phyloP scores from a whole-genome alignment of 2,888 invertebrate species.

The Cryptocephalus primarius region DNA sequence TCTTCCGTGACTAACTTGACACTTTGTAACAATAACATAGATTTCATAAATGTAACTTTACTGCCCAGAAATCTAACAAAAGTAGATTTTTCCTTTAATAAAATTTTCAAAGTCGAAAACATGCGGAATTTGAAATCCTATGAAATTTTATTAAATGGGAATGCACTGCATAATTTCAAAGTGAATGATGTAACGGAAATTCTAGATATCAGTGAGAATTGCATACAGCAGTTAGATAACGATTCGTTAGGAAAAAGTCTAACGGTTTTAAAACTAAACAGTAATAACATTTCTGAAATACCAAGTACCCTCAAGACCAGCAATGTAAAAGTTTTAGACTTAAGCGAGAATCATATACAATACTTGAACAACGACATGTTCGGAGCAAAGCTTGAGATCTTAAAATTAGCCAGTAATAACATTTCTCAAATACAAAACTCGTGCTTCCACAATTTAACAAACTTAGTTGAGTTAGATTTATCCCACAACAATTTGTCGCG shows the following conservation, averaged over 20 bases:
- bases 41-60: not conserved
- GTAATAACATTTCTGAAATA: slow-evolving; percentile 1
- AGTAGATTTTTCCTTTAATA: not conserved
- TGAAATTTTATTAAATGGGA: too few relatives aligned
- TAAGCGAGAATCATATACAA: slow-evolving; percentile 1
- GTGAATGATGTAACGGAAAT: not conserved
- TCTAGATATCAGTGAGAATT: not conserved
- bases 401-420: slow-evolving; percentile 1
- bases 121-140: too few relatives aligned
- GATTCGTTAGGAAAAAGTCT: slow-evolving; percentile 1
- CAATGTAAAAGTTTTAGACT: not conserved
- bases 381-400: not conserved
- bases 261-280: not conserved
- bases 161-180: too few relatives aligned
- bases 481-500: slow-evolving; percentile 3
- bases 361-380: not conserved
- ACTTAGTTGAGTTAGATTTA: slow-evolving; percentile 2
- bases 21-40: not conserved
- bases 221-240: not conserved
- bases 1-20: too few relatives aligned
- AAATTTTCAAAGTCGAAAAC: not conserved
- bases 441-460: slow-evolving; percentile 3
- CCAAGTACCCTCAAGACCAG: too few relatives aligned
- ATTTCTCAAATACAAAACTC: not conserved
- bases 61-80: not conserved